Evolutionary conservation across 2,113 vertebrate species (phyloP), one percentile per base, ranked within the genome.

Genomic region (Indicator maculatus): DNA sequence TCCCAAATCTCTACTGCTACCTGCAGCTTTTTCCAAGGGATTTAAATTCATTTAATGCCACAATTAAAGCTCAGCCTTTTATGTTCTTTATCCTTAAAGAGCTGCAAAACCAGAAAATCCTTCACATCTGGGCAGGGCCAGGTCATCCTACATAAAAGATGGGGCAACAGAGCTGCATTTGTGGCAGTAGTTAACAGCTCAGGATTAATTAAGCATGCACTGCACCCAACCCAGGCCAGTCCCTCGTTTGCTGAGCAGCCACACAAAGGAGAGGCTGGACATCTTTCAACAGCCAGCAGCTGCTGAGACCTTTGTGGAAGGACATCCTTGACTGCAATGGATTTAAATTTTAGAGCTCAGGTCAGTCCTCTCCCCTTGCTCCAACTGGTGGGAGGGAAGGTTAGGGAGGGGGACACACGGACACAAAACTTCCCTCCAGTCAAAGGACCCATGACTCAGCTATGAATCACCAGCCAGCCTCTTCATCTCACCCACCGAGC

Each of bases 101-200:
- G 70, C 77, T 86, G 84, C 47, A 90, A 86, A 95, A 86, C 89
- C 69, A 93, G 89, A 84, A 92, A 92, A 50, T 53, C 61, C 45
- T 76, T 93, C 18, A 5, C 16, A 81, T 58, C 21, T 28, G 52
- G 94, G 61, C 41, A 83, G 52, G 60, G 76, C 30, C 77, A 60
- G 65, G 77, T 71, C 89, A 90, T 53, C 28, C 53, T 66, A 12
- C 24, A 31, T 67, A 67, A 64, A 67, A 75, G 61, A 44, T 12
- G 20, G 65, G 66, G 58, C 86, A 76, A 73, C 33, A 75, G 83
- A 83, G 18, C 59, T 72, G 38, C 26, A 30, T 90, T 86, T 58
- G 20, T 36, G 47, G 47, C 14, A 10, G 44, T 17, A 8, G 17
- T 66, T 93, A 73, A 77, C 47, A 90, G 30, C 44, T 26, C 23